Evolutionary conservation across 2,797 vertebrate genomes (phyloP), one percentile per base, ranked within the genome.

Genomic region (Peromyscus attwateri): DNA sequence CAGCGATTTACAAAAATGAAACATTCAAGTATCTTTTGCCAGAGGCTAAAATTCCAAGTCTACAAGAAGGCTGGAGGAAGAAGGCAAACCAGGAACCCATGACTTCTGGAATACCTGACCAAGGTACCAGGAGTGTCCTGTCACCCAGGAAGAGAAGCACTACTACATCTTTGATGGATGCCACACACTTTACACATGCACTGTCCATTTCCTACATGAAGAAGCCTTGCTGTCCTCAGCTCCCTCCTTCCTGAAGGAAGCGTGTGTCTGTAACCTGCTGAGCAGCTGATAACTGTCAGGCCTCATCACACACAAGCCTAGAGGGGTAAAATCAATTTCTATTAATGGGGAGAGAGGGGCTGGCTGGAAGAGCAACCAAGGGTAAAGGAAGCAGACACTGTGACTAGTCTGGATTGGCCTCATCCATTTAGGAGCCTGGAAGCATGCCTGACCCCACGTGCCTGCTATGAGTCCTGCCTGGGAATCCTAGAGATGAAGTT

Each of bases 41-140:
- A 49, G 82, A 60, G 66, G 27, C 95, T 88, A 68, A 92, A 90
- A 89, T 93, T 94, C 80, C 92, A 89, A 95, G 75, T 80, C n/a
- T 70, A 87, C 57, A 62, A 43, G 40, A 73, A 37, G 40, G 5
- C 52, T 93, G 27, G 46, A 89, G 80, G 68, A 87, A 93, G 57
- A 89, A n/a, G 6, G 46, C 52, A 83, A 87, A 40, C 4, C 40
- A 57, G 31, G 10, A 89, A 68, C 34, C 88, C 73, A 43, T 23
- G 75, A 68, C 49, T 85, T 96, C 52, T 40, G 23, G 11, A 88
- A 37, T 57, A 68, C 6, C 64, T 43, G 43, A 57, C 62, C 46
- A 31, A 70, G 64, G 64, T 43, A 55, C 77, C 89, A 37, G 34
- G 31, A 79, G 46, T 31, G 82, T 75, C 43, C 52, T 8, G 76